Percentiles rank a stretch among this genome's conserved stretches.
Evolutionary conservation across 2,113 vertebrate species (phyloP).

Genomic region (Labeo rohita): DNA sequence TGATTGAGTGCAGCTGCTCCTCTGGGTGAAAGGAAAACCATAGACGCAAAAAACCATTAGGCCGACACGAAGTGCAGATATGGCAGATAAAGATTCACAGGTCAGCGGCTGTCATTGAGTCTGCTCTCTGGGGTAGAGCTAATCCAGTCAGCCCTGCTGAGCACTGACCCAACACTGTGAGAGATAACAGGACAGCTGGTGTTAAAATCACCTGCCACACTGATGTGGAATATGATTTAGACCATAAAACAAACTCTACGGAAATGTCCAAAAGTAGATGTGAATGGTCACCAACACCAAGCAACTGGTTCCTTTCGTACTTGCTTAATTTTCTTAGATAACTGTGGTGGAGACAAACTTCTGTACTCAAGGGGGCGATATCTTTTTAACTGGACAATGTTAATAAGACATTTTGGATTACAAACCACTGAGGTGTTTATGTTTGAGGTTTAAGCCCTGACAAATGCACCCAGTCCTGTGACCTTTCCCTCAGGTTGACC

Average conservation of each 20-base stretch:
- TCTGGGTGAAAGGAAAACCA: slow-evolving; percentile 31
- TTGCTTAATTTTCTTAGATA: not conserved
- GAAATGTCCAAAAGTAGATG: not conserved
- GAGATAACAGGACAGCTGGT: slow-evolving; percentile 13
- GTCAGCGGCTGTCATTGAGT: slow-evolving; percentile 46
- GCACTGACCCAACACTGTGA: slow-evolving; percentile 25
- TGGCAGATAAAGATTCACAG: slow-evolving; percentile 43
- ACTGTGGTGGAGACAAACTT: not conserved
- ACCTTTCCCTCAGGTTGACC: slow-evolving; percentile 21
- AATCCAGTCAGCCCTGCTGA: slow-evolving; percentile 36
- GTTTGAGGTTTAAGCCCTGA: not conserved
- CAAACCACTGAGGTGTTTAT: not conserved
- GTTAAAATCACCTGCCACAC: slow-evolving; percentile 49
- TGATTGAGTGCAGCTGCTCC: slow-evolving; percentile 50
- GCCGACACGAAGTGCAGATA: slow-evolving; percentile 15
- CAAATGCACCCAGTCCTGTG: not conserved
- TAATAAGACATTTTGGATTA: not conserved
- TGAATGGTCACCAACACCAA: not conserved
- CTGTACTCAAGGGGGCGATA: not conserved
- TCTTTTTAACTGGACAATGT: not conserved
- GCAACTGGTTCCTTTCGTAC: not conserved
- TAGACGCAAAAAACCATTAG: slow-evolving; percentile 44
- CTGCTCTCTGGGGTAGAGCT: slow-evolving; percentile 47
- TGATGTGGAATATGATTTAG: slow-evolving; percentile 36
- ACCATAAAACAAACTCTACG: not conserved